Evolutionary conservation across 2,797 vertebrate genomes (phyloP), one percentile per base, ranked within the genome.

Genomic region (Anguilla megastoma): DNA sequence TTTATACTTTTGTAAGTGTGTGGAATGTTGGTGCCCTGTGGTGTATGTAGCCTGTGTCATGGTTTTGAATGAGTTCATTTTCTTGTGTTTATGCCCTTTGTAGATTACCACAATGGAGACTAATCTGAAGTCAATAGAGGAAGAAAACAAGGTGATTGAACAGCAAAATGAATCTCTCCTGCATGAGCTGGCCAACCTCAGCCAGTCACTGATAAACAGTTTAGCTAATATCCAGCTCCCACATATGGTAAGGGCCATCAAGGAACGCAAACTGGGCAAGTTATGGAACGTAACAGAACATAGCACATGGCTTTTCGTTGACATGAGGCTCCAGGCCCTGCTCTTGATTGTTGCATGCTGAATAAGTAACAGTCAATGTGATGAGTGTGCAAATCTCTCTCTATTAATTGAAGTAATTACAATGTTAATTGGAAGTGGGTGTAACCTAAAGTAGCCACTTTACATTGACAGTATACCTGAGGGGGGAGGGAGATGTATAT

Each of bases 61-160:
- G 93, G 93, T 90, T 79, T 80, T 93, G 1, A 66, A 66, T n/a
- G 63, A 27, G 60, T 84, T 84, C n/a, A 54, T 33, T 18, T 45
- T 48, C 60, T 58, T 69, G 30, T 69, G 69, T 86, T 74, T 71
- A 45, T 56, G 4, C 54, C 30, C n/a, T 85, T 95, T 94, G 69
- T 92, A 99, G 98, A 99, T 99, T 94, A 99, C 98, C 93, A 99
- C 98, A 88, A 99, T 99, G 98, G 99, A 99, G 96, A 98, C 97
- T 94, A 99, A 97, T 96, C 97, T 99, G 94, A 99, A 98, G 96
- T 98, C 97, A 85, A 99, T 99, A 90, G 98, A 99, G 95, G 98
- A 99, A 92, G 98, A 99, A 94, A 99, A 99, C 96, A 99, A 98
- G 94, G 98, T 95, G 91, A 99, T 99, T 87, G 98, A 99, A 93